Conservation (phyloP, 2,888 invertebrate species). For the Rhagium mordax region DNA sequence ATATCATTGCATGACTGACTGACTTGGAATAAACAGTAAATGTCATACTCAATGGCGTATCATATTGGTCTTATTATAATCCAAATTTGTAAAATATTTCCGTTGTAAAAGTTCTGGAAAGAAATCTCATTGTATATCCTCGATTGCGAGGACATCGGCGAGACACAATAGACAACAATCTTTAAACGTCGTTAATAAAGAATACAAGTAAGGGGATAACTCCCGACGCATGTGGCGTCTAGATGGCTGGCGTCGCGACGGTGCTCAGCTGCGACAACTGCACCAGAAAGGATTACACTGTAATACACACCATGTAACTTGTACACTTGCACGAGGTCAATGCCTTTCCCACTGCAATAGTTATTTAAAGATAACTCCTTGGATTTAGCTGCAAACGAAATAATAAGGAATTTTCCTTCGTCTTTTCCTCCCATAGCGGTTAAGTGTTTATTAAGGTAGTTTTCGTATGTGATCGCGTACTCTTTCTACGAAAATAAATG, state of each 20-base stretch:
- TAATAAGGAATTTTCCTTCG: conserved; percentile 32
- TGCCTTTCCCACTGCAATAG: conserved; percentile 30
- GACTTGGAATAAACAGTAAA: too few species aligned
- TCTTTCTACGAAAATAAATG: not conserved
- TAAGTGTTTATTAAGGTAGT: conserved; percentile 15
- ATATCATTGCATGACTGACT: not conserved
- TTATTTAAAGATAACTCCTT: conserved; percentile 35
- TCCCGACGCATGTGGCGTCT: conserved; percentile 60
- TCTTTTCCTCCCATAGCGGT: not conserved
- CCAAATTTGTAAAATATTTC: not conserved
- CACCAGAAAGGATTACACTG: conserved; percentile 63
- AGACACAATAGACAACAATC: conserved; percentile 47
- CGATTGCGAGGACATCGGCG: conserved; percentile 3
- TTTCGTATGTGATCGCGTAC: conserved; percentile 6
- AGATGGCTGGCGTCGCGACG: conserved; percentile 64
- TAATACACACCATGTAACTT: conserved; percentile 54
- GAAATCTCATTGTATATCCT: not conserved
- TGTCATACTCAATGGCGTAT: too few species aligned
- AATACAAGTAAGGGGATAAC: conserved; percentile 60
- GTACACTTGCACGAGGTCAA: conserved; percentile 29
- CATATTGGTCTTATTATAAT: too few species aligned
- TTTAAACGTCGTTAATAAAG: conserved; percentile 57
- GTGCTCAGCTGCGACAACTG: conserved; percentile 63
- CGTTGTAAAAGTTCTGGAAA: not conserved
- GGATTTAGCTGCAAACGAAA: conserved; percentile 25